These are phyloP conservation scores for Orientallactaga bullata DNA, from an alignment of 2,113 vertebrate genomes.

Conservation along the genomic window DNA sequence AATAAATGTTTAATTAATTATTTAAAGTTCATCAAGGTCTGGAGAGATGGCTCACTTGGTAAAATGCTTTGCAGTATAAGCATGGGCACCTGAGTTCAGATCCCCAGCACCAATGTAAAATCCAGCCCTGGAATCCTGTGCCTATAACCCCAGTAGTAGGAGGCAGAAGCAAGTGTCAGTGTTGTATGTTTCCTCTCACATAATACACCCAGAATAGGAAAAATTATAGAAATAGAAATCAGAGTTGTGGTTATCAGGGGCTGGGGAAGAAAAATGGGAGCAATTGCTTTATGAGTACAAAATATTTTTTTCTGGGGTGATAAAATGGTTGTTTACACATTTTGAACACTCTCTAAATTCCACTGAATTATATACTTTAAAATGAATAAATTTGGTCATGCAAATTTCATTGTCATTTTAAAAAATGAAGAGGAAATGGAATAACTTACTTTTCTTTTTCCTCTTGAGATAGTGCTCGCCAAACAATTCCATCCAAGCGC, in stretches of 20 bases:
- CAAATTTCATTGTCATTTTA: not conserved
- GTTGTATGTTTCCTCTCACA: not conserved
- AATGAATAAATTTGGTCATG: not conserved
- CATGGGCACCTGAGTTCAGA: no score
- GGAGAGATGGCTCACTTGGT: no score
- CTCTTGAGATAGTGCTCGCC: conserved; percentile 88
- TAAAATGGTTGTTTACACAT: not conserved
- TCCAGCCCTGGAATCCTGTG: no score
- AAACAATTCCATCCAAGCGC: conserved; percentile 87
- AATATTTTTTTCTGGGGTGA: not conserved
- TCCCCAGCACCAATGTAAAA: no score
- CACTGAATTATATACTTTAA: not conserved
- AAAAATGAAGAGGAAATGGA: not conserved
- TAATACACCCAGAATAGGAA: not conserved
- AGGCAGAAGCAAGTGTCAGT: not conserved
- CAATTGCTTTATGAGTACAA: not conserved
- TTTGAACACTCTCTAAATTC: conserved; percentile 12
- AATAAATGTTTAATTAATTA: no score
- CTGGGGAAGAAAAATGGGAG: accelerated
- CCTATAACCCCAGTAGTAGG: not conserved
- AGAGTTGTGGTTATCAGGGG: not conserved
- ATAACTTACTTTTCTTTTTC: conserved; percentile 90
- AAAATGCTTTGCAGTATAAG: no score
- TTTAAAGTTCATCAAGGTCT: no score
- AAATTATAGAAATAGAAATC: not conserved